Percentiles rank a stretch among this genome's conserved stretches.
Conservation (phyloP, 2,113 vertebrate species). For the Condylura cristata region DNA sequence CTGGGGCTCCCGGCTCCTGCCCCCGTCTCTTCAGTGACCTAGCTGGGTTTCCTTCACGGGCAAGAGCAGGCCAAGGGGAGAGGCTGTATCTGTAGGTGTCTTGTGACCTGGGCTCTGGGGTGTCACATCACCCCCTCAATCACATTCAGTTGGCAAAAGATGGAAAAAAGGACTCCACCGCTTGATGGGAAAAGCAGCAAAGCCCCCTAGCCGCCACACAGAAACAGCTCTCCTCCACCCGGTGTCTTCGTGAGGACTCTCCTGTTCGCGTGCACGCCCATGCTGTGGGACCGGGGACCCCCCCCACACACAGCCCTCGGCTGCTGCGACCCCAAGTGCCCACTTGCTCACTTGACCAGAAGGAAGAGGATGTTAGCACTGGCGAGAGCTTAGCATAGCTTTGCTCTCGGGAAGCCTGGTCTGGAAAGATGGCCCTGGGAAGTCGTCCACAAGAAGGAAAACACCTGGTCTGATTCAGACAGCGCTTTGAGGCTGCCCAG, state of each 20-base stretch:
- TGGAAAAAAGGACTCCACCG: neutral
- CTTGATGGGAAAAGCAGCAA: neutral
- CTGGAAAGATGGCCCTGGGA: neutral
- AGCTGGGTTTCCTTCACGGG: neutral
- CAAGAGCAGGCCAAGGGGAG: neutral
- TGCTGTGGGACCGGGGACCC: neutral
- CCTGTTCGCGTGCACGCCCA: neutral
- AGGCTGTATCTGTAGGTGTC: too few species aligned
- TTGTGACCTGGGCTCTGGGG: neutral
- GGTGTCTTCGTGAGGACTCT: neutral
- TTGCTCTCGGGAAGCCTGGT: constrained; percentile 5
- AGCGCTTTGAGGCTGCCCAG: neutral
- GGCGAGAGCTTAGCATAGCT: neutral
- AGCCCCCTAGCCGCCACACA: neutral
- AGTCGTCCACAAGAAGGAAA: constrained; percentile 34
- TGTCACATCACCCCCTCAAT: neutral
- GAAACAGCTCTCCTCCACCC: neutral
- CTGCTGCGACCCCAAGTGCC: neutral
- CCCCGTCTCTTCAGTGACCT: neutral
- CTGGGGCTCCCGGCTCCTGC: neutral
- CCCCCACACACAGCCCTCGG: neutral
- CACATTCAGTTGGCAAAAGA: neutral
- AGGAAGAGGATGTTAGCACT: neutral
- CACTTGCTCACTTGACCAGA: neutral
- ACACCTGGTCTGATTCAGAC: neutral